Evolutionary conservation across 1,140 invertebrate species (phyloP).

Genomic region (Meloidogyne chitwoodi): DNA sequence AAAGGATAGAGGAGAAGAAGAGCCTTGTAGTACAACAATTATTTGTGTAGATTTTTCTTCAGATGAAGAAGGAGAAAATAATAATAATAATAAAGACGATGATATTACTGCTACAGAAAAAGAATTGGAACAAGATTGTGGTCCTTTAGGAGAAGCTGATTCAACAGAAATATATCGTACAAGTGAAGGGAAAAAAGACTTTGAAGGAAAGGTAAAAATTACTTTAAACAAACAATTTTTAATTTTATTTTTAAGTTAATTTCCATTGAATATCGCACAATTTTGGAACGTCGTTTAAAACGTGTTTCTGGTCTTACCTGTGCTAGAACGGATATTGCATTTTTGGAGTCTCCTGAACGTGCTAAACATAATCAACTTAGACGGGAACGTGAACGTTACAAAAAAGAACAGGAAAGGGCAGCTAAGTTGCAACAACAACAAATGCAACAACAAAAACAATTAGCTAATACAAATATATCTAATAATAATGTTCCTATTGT

Average conservation of each 20-base stretch:
- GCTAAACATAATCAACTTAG: not conserved
- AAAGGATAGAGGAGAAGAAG: not conserved
- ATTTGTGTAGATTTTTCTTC: not conserved
- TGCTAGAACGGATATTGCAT: constrained; percentile 27
- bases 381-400: not conserved
- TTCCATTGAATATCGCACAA: not conserved
- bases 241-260: not conserved
- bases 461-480: not conserved
- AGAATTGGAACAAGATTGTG: constrained; percentile 4
- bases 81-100: not conserved
- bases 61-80: not conserved
- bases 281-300: constrained; percentile 1
- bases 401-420: not conserved
- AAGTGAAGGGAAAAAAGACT: not conserved
- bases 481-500: not conserved
- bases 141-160: not conserved
- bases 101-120: not conserved
- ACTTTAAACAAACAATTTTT: not conserved
- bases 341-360: constrained; percentile 9
- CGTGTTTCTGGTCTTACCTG: constrained; percentile 14
- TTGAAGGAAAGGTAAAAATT: not conserved
- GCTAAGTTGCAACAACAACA: not conserved
- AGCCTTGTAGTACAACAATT: not conserved
- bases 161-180: constrained; percentile 1
- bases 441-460: constrained; percentile 1